Conservation (phyloP, 2,797 vertebrate species). For the Channa striata region DNA sequence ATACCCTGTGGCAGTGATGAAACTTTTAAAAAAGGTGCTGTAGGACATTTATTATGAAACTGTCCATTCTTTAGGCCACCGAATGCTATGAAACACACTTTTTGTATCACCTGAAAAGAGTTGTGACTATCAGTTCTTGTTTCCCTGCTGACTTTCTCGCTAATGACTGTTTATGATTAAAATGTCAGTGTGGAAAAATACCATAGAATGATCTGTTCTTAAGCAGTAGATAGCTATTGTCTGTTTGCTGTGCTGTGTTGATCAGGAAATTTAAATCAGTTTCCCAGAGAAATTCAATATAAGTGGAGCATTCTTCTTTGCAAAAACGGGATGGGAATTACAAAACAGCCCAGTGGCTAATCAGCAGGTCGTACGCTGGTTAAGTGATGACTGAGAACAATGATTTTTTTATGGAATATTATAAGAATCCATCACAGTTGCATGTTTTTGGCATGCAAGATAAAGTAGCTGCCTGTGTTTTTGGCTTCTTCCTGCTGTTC, state of each 20-base stretch:
- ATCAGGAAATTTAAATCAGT: slow-evolving; percentile 82
- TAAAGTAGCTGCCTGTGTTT: slow-evolving; percentile 1
- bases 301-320: slow-evolving; percentile 27
- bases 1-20: background rate
- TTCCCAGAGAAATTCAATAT: slow-evolving; percentile 76
- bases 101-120: slow-evolving; percentile 69
- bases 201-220: slow-evolving; percentile 46
- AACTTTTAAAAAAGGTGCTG: background rate
- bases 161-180: slow-evolving; percentile 42
- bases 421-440: background rate
- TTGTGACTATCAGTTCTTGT: slow-evolving; percentile 28
- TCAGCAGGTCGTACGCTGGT: slow-evolving; percentile 1
- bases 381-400: background rate
- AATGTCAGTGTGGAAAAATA: slow-evolving; percentile 46
- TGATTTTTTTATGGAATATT: background rate
- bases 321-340: slow-evolving; percentile 36
- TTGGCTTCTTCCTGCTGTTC: slow-evolving; percentile 20
- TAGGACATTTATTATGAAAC: background rate
- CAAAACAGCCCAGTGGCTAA: slow-evolving; percentile 20
- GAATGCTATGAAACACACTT: background rate
- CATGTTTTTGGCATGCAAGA: slow-evolving; percentile 9
- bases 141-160: slow-evolving; percentile 37
- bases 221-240: slow-evolving; percentile 64
- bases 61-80: background rate
- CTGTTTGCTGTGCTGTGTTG: slow-evolving; percentile 76